Percentiles rank a stretch among this genome's conserved stretches.
Evolutionary conservation across 2,113 vertebrate species (phyloP).

Genomic region (Eonycteris spelaea): DNA sequence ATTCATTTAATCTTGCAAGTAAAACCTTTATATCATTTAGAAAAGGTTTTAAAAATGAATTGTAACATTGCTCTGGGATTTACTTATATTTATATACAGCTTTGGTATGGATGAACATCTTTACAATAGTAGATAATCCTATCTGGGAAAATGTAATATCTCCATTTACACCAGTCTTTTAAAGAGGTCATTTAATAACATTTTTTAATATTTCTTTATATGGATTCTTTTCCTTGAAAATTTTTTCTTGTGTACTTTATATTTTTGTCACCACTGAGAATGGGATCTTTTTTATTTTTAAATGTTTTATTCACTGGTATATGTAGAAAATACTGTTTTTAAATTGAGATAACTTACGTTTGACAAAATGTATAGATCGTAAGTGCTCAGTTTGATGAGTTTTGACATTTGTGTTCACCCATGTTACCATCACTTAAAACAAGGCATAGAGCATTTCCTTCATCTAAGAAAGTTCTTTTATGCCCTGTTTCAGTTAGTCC

Average conservation of each 20-base stretch:
- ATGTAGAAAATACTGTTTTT: neutral
- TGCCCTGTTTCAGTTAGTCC: neutral
- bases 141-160: neutral
- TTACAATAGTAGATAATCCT: neutral
- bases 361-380: neutral
- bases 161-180: neutral
- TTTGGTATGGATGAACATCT: slow-evolving; percentile 9
- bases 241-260: neutral
- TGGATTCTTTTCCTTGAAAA: neutral
- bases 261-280: slow-evolving; percentile 17
- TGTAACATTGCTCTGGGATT: neutral
- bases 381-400: neutral
- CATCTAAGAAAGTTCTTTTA: neutral
- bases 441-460: neutral
- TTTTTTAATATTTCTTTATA: slow-evolving; percentile 1
- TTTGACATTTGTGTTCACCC: neutral
- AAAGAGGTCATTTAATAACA: neutral
- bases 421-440: neutral
- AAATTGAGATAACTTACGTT: neutral
- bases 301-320: neutral
- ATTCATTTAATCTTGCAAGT: neutral
- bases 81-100: slow-evolving; percentile 9
- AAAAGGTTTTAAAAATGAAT: slow-evolving; percentile 2
- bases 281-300: neutral
- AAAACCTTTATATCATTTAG: neutral